A percentile compares a stretch with the other conserved stretches of the same genome.
Conservation (phyloP, 2,797 vertebrate species). For the Lagodon rhomboides region DNA sequence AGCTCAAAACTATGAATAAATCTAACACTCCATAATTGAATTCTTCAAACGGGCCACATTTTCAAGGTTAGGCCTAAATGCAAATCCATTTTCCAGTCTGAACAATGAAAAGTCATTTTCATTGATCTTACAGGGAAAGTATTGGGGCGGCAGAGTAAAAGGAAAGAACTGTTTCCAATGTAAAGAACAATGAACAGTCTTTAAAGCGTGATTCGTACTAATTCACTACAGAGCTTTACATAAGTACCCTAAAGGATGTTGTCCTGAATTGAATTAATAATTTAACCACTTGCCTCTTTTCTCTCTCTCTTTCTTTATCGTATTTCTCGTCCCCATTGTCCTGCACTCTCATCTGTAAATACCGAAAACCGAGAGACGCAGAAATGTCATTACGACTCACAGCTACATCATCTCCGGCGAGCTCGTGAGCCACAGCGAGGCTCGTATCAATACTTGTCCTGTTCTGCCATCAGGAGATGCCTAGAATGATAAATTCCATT, state of each 20-base stretch:
- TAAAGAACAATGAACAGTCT: conserved; percentile 37
- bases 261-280: conserved; percentile 27
- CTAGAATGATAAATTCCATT: conserved; percentile 68
- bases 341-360: conserved; percentile 13
- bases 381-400: conserved; percentile 43
- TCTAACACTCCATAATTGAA: conserved; percentile 80
- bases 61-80: conserved; percentile 79
- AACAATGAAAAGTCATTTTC: conserved; percentile 65
- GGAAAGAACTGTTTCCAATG: conserved; percentile 14
- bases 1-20: conserved; percentile 80
- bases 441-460: conserved; percentile 51
- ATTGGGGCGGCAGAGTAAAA: conserved; percentile 3
- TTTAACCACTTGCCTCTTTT: conserved; percentile 4
- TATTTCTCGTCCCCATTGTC: neutral
- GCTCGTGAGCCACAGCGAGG: conserved; percentile 17
- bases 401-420: conserved; percentile 18
- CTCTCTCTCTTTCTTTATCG: conserved; percentile 1
- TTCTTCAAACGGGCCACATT: conserved; percentile 75
- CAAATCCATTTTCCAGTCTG: conserved; percentile 67
- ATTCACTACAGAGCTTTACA: conserved; percentile 16
- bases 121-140: conserved; percentile 54
- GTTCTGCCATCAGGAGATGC: conserved; percentile 50
- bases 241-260: conserved; percentile 28
- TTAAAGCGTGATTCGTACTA: conserved; percentile 21
- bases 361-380: conserved; percentile 19